Percentiles rank a stretch among this genome's conserved stretches.
These are phyloP conservation scores for Brachionus sp. DNA, from an alignment of 1,140 invertebrate genomes.

Conservation along the genomic window DNA sequence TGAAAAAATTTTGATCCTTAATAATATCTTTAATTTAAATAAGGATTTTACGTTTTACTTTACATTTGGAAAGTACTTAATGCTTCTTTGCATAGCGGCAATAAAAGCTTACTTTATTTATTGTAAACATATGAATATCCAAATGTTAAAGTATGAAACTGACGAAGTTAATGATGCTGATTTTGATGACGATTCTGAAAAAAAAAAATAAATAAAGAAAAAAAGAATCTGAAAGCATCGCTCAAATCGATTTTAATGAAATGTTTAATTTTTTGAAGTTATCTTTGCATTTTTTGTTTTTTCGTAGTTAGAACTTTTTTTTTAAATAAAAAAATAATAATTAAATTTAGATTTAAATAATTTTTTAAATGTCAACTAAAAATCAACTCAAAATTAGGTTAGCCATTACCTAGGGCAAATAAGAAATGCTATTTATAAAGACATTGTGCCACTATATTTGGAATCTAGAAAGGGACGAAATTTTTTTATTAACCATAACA, in stretches of 20 bases:
- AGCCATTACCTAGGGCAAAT: not conserved
- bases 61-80: not conserved
- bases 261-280: not conserved
- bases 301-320: not conserved
- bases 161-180: not conserved
- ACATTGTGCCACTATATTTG: not conserved
- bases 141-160: not conserved
- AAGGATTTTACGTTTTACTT: not conserved
- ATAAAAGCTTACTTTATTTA: not conserved
- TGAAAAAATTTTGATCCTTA: not conserved
- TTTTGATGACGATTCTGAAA: not conserved
- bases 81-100: not conserved
- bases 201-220: too few relatives aligned
- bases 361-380: not conserved
- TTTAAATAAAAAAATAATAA: not conserved
- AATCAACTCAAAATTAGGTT: not conserved
- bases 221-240: too few relatives aligned
- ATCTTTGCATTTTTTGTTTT: not conserved
- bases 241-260: not conserved
- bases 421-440: not conserved
- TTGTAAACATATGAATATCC: not conserved
- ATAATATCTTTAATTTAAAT: not conserved
- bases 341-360: not conserved
- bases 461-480: not conserved
- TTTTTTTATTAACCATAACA: slow-evolving; percentile 15